Evolutionary conservation across 1,140 invertebrate genomes (phyloP).

Genomic region (Drosophila asahinai): DNA sequence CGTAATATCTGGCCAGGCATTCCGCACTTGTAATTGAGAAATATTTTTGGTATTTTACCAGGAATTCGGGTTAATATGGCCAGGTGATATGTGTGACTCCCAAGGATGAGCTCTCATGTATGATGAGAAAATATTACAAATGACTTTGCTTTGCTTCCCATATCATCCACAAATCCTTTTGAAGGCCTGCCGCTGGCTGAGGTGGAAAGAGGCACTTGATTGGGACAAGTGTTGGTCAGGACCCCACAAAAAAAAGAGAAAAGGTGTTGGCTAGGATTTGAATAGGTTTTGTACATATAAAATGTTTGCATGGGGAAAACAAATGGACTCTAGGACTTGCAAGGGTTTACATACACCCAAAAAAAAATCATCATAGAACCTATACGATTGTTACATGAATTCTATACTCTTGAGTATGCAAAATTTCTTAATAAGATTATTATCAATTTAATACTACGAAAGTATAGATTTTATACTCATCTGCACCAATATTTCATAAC

Average conservation of each 20-base stretch:
- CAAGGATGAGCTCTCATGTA: slow-evolving; percentile 5
- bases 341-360: not conserved
- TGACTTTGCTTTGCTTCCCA: slow-evolving; percentile 34
- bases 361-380: no score
- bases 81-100: slow-evolving; percentile 59
- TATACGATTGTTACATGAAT: no score
- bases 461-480: no score
- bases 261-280: slow-evolving; percentile 28
- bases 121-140: slow-evolving; percentile 58
- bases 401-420: no score
- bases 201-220: slow-evolving; percentile 34
- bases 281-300: slow-evolving; percentile 5
- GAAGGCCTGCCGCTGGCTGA: slow-evolving; percentile 33
- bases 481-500: no score
- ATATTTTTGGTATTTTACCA: slow-evolving; percentile 54
- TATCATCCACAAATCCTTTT: slow-evolving; percentile 25
- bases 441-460: no score
- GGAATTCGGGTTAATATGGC: slow-evolving; percentile 68
- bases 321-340: not conserved
- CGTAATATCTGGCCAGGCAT: slow-evolving; percentile 59
- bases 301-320: slow-evolving; percentile 8
- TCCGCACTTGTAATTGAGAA: slow-evolving; percentile 69
- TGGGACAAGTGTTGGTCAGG: slow-evolving; percentile 7
- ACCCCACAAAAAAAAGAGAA: not conserved
- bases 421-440: no score